Conservation (phyloP, 2,113 vertebrate species). For the Macrotus californicus region DNA sequence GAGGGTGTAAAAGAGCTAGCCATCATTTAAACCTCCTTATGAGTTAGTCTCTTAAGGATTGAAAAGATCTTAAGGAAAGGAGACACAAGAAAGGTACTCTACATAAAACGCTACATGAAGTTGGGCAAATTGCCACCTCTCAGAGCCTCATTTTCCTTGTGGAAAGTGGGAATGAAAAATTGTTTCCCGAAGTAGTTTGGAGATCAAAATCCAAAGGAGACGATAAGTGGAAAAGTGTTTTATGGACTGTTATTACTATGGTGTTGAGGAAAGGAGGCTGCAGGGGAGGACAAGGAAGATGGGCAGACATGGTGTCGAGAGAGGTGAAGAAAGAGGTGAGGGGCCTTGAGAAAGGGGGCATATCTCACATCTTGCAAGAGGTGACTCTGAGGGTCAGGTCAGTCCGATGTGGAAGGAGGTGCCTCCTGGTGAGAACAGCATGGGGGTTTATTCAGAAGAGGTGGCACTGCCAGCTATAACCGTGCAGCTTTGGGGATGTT, state of each 20-base stretch:
- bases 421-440: background rate
- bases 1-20: background rate
- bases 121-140: background rate
- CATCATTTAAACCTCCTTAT: background rate
- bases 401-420: background rate
- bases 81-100: background rate
- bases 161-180: background rate
- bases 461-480: background rate
- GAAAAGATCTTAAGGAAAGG: background rate
- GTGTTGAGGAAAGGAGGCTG: background rate
- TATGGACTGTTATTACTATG: background rate
- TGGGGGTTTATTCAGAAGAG: background rate
- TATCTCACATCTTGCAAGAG: accelerated
- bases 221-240: background rate
- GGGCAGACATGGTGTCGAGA: background rate
- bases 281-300: background rate
- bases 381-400: too few species aligned
- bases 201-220: background rate
- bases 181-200: background rate
- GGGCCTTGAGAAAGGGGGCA: accelerated
- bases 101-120: background rate
- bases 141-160: background rate
- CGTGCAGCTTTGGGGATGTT: background rate
- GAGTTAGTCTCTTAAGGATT: background rate
- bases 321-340: background rate